Conservation (phyloP, 2,888 invertebrate species). For the Neria commutata region DNA sequence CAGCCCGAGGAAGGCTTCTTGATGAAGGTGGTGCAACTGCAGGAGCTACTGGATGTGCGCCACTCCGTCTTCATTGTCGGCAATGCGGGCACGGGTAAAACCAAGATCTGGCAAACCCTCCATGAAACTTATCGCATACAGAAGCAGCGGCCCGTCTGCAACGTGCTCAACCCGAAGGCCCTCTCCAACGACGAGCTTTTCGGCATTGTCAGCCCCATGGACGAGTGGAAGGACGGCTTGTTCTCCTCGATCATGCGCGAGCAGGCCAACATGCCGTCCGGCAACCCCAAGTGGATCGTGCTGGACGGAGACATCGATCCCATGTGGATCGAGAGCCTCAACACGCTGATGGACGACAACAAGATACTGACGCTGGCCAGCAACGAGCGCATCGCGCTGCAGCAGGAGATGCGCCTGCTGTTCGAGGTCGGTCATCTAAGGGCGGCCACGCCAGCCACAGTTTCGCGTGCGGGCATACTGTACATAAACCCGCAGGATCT, state of each 20-base stretch:
- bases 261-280: constrained; percentile 84
- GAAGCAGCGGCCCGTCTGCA: constrained; percentile 78
- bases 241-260: constrained; percentile 94
- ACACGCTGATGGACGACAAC: constrained; percentile 97
- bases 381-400: constrained; percentile 91
- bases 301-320: constrained; percentile 87
- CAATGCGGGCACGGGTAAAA: constrained; percentile 90
- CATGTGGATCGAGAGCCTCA: constrained; percentile 93
- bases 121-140: constrained; percentile 73
- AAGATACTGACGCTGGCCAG: constrained; percentile 93
- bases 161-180: constrained; percentile 91
- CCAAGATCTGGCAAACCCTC: constrained; percentile 91
- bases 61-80: constrained; percentile 93
- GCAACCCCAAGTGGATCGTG: constrained; percentile 92
- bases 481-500: constrained; percentile 93
- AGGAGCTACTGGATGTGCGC: constrained; percentile 90
- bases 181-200: constrained; percentile 95
- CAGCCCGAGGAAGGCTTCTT: constrained; percentile 92
- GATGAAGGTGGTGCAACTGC: constrained; percentile 87
- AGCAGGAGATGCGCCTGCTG: constrained; percentile 84
- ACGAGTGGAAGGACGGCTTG: constrained; percentile 91
- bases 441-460: constrained; percentile 95
- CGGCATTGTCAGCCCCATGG: constrained; percentile 89
- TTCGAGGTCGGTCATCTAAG: constrained; percentile 92
- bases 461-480: constrained; percentile 92